Evolutionary conservation across 2,797 vertebrate genomes (phyloP), one percentile per base, ranked within the genome.

Genomic region (Anniella stebbinsi): DNA sequence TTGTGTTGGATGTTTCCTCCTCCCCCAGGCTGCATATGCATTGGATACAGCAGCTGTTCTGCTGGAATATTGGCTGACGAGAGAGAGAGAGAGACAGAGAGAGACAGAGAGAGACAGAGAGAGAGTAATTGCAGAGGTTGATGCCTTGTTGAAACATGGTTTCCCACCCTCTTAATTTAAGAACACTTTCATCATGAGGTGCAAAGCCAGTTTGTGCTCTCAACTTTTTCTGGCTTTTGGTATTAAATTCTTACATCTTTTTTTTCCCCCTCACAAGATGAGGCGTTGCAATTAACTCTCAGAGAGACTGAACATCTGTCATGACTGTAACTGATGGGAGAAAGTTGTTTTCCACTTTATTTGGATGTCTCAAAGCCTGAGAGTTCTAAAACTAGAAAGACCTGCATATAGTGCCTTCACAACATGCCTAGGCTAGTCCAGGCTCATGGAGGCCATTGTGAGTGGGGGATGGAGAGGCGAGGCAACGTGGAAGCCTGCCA

Each of bases 261-360:
- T 15, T 33, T 38, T 18, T 41, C 12, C 23, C 15, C 48, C 45
- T 15, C 36, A 67, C 81, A 83, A 45, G 38, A 41, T 67, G 38
- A 63, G 21, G n/a, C 63, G 57, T 82, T 82, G 36, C 60, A 30
- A 63, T 83, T 83, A 83, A 67, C 81, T 83, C 36, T 67, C 36
- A 66, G 81, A 82, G n/a, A 66, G 57, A 83, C 81, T 67, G 60
- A 83, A 83, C 81, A 83, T 66, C 60, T 67, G 63, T 67, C 63
- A 81, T 60, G 78, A 81, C 67, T 48, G 48, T 84, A 84, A 48
- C 28, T 84, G 48, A 33, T 84, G 63, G 15, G 45, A n/a, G 51
- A 38, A 86, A 38, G 73, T 73, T 57, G 69, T 72, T 54, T 57
- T 57, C 48, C 18, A 54, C 48, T 12, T 54, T n/a, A 48, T 86